Conservation (phyloP, 2,797 vertebrate genomes). For the Chloroceryle amazona region DNA sequence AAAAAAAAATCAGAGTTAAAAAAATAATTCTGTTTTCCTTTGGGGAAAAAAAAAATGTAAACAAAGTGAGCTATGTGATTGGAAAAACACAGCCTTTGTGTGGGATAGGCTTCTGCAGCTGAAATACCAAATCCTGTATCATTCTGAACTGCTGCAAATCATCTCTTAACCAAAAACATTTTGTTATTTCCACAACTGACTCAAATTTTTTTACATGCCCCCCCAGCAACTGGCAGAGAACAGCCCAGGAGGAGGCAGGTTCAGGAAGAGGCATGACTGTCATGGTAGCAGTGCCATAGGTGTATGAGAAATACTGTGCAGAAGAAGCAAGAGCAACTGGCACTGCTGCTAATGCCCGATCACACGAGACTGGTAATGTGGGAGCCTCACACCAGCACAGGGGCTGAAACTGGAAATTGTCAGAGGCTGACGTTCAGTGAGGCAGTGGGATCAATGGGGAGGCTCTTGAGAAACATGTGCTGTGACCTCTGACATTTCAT, state of each 20-base stretch:
- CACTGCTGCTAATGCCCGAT: not conserved
- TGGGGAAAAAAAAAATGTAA: not conserved
- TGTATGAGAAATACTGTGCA: not conserved
- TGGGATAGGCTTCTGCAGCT: not conserved
- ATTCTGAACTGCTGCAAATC: not conserved
- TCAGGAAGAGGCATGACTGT: not conserved
- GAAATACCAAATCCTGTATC: not conserved
- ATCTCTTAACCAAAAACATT: not conserved
- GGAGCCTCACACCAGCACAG: not conserved
- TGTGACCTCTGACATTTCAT: not conserved
- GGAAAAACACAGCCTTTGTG: not conserved
- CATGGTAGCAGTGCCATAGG: not conserved
- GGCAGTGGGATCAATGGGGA: not conserved
- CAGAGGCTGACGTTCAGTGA: rapidly evolving
- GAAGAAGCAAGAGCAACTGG: not conserved
- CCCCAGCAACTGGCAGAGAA: not conserved
- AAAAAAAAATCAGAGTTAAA: not conserved
- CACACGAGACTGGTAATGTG: rapidly evolving
- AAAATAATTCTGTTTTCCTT: not conserved
- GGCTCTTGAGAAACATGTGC: not conserved
- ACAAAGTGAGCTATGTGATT: not conserved
- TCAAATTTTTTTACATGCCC: not conserved
- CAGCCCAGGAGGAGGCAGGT: not conserved
- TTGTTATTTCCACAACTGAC: not conserved
- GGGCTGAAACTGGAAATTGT: not conserved